Percentiles rank a stretch among this genome's conserved stretches.
These are phyloP conservation scores for Pollenia amentaria DNA, from an alignment of 2,888 invertebrate species.

Conservation along the genomic window DNA sequence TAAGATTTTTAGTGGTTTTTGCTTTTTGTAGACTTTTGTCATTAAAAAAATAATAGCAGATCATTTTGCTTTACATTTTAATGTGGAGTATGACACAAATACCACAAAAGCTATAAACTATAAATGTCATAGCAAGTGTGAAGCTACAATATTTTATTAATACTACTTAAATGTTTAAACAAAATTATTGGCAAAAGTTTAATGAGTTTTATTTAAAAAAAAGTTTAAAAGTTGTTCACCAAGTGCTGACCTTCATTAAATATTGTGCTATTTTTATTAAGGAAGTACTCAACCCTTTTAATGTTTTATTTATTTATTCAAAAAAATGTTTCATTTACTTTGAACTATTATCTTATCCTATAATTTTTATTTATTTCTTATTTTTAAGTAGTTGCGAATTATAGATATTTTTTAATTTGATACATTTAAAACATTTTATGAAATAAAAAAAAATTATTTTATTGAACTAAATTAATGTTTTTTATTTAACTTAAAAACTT, in stretches of 20 bases:
- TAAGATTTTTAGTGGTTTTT: constrained; percentile 39
- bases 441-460: no score
- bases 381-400: no score
- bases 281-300: constrained; percentile 35
- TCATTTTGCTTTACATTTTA: constrained; percentile 46
- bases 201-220: constrained; percentile 4
- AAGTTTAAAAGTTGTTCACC: constrained; percentile 13
- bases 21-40: constrained; percentile 19
- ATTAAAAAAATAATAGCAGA: constrained; percentile 45
- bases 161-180: no score
- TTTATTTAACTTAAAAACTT: no score
- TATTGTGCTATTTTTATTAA: constrained; percentile 25
- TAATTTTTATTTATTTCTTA: no score
- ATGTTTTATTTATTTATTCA: background rate
- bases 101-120: constrained; percentile 19
- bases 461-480: no score
- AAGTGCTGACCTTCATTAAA: constrained; percentile 44
- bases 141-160: no score
- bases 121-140: background rate
- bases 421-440: no score
- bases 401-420: no score
- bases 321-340: background rate
- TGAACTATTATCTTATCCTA: background rate
- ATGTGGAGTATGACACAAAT: constrained; percentile 62
- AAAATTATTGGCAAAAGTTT: background rate